Conservation (phyloP, 35 echinoderm and acorn worm species). For the Diadema setosum region DNA sequence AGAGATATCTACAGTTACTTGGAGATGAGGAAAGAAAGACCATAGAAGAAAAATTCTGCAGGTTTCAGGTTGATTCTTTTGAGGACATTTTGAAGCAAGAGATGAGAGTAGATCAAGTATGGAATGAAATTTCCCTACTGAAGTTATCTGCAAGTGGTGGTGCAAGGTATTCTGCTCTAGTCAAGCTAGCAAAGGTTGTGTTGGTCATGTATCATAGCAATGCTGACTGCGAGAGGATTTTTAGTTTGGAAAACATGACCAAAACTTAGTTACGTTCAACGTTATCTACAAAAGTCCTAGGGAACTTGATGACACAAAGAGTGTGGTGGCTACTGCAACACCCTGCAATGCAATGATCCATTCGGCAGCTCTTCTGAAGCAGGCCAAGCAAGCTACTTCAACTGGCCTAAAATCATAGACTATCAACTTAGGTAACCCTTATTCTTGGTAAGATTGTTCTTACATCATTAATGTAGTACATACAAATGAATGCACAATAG, state of each 20-base stretch:
- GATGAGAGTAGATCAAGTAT: slow-evolving; percentile 1
- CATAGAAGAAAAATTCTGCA: slow-evolving; percentile 15
- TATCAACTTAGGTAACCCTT: background rate
- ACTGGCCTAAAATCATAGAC: background rate
- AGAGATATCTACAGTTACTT: slow-evolving; percentile 2
- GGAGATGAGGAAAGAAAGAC: background rate
- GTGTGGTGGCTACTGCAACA: background rate
- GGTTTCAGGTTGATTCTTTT: slow-evolving; percentile 1
- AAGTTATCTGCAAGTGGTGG: slow-evolving; percentile 8
- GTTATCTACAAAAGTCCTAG: background rate
- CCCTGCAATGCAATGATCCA: background rate
- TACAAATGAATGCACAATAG: background rate
- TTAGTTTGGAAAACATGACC: slow-evolving; percentile 5
- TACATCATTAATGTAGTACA: background rate
- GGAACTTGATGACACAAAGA: background rate
- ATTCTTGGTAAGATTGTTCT: background rate
- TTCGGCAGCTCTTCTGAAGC: background rate
- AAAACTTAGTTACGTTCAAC: slow-evolving; percentile 26
- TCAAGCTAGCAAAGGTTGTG: slow-evolving; percentile 16
- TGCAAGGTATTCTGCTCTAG: slow-evolving; percentile 13
- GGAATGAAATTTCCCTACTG: slow-evolving; percentile 32
- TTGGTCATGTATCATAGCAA: slow-evolving; percentile 35
- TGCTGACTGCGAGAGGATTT: slow-evolving; percentile 11
- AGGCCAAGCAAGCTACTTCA: background rate
- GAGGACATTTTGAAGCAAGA: slow-evolving; percentile 23